phyloP scores from a whole-genome alignment of 2,888 invertebrate genomes.

The Stenotaenia linearis region DNA sequence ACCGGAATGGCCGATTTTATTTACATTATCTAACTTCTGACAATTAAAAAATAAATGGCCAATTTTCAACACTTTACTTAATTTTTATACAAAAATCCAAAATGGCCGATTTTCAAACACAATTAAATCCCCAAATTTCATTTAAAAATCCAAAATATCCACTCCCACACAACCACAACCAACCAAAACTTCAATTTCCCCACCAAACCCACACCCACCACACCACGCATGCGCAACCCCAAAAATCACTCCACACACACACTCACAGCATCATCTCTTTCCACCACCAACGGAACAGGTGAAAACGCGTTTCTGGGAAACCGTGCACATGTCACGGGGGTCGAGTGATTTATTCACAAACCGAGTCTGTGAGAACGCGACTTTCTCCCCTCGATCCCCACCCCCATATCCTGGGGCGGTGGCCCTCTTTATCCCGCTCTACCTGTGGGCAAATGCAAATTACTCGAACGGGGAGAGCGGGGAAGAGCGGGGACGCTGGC shows the following conservation, averaged over 20 bases:
- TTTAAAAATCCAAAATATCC: too few species aligned
- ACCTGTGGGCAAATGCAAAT: slow-evolving; percentile 26
- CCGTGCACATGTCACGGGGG: slow-evolving; percentile 14
- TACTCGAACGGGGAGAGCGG: background rate
- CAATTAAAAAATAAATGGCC: too few species aligned
- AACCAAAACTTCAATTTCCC: too few species aligned
- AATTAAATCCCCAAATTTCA: too few species aligned
- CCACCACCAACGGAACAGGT: background rate
- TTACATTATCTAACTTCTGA: too few species aligned
- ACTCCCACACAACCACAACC: too few species aligned
- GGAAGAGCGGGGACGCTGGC: background rate
- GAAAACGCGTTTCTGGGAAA: slow-evolving; percentile 15
- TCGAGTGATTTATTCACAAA: background rate
- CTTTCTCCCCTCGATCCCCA: slow-evolving; percentile 8
- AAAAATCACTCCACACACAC: background rate
- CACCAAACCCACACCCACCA: too few species aligned
- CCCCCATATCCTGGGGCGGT: slow-evolving; percentile 23
- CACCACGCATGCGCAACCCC: too few species aligned
- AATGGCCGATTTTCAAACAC: too few species aligned
- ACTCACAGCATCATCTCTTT: background rate
- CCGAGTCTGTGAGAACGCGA: slow-evolving; percentile 23
- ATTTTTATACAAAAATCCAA: too few species aligned
- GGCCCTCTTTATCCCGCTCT: background rate
- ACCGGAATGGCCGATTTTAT: too few species aligned
- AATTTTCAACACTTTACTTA: too few species aligned